Percentiles rank a stretch among this genome's conserved stretches.
Evolutionary conservation across 2,113 vertebrate species (phyloP).

Genomic region (Machaerirhynchus nigripectus): DNA sequence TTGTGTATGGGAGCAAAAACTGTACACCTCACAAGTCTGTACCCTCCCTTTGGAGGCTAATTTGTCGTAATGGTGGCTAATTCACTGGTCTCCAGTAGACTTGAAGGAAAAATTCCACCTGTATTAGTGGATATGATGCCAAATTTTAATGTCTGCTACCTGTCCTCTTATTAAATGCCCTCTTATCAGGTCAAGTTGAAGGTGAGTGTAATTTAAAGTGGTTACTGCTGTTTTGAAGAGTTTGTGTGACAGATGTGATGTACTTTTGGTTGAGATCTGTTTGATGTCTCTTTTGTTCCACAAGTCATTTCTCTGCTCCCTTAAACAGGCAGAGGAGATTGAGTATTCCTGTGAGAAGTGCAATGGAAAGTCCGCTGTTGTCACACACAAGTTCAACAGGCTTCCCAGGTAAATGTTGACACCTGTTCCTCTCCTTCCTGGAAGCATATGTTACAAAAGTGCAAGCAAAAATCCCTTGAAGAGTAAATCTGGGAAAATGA

Average conservation of each 20-base stretch:
- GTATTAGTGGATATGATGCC: neutral
- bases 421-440: neutral
- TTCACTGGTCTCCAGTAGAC: neutral
- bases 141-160: neutral
- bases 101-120: neutral
- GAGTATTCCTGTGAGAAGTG: constrained; percentile 99
- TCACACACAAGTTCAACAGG: constrained; percentile 95
- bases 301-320: neutral
- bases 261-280: neutral
- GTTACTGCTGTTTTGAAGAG: neutral
- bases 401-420: constrained; percentile 83
- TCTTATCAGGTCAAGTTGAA: neutral
- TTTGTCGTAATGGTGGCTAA: neutral
- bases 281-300: neutral
- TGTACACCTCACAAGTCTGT: neutral
- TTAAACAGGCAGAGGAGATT: constrained; percentile 86
- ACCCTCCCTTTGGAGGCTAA: neutral
- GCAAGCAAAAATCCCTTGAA: neutral
- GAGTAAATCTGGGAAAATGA: neutral
- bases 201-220: neutral
- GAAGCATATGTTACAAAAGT: neutral
- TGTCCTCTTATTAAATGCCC: neutral
- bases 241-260: neutral
- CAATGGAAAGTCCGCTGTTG: constrained; percentile 88
- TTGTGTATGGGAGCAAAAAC: neutral